These are phyloP conservation scores for Thinocorus orbignyianus DNA, from an alignment of 2,113 vertebrate species.

Conservation along the genomic window DNA sequence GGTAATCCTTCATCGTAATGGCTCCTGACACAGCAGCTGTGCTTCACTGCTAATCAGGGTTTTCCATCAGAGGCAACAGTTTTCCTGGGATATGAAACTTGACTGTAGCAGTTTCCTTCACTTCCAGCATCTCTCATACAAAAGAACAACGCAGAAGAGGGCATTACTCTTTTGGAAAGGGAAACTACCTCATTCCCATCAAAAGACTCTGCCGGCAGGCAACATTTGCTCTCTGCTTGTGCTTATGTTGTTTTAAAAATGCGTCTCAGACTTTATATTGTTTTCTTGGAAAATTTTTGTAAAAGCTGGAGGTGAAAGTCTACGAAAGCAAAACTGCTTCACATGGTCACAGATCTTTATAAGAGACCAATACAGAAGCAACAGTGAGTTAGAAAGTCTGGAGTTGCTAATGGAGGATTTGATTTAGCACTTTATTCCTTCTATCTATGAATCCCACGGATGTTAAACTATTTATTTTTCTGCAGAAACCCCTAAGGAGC, in stretches of 20 bases:
- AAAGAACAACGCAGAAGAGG: background rate
- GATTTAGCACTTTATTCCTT: background rate
- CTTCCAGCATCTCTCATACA: background rate
- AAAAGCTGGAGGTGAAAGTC: background rate
- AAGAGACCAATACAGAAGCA: background rate
- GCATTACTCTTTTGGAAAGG: background rate
- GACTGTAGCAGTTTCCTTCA: background rate
- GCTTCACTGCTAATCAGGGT: background rate
- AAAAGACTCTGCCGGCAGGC: accelerated
- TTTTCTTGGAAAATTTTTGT: background rate
- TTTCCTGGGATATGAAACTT: background rate
- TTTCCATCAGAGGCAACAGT: background rate
- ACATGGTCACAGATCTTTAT: background rate
- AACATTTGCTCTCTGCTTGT: background rate
- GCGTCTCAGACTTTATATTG: background rate
- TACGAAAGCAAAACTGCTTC: background rate
- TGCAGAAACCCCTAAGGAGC: background rate
- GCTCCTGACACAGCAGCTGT: constrained; percentile 34
- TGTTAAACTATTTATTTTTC: background rate
- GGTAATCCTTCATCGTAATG: constrained; percentile 37
- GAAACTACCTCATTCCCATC: background rate
- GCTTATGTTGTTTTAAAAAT: background rate
- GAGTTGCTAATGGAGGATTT: background rate
- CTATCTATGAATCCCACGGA: background rate
- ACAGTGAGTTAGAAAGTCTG: background rate